Evolutionary conservation across 2,888 invertebrate genomes (phyloP), one percentile per base, ranked within the genome.

Genomic region (Andricus curvator): DNA sequence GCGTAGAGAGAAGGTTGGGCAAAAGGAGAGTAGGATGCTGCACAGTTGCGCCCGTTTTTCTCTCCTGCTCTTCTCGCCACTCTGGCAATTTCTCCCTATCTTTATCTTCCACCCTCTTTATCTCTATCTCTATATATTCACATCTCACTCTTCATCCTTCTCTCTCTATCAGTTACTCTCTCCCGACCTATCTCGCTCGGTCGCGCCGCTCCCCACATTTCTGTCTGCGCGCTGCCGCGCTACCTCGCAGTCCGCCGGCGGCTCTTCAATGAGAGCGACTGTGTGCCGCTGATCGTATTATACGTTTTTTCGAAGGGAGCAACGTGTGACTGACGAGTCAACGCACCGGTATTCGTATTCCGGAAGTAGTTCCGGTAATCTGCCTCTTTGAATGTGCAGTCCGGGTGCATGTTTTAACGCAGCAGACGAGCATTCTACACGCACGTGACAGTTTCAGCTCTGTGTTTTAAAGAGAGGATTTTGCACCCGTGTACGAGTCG

Each of bases 231-330:
- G 82, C 81, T 85, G 81, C 84, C 84, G 86, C 86, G 82, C 81
- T 85, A 82, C 84, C 88, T 89, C 89, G 86, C 91, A 91, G 91
- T 91, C 88, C 86, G 89, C 91, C 91, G 90, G 89, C 90, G 89
- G 90, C 91, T 90, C 89, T 90, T 89, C 87, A 85, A 89, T 86
- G 88, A 88, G 88, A 88, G 86, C 83, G 89, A 90, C 88, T 79
- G 76, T 77, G 41, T 51, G 29, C 78, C 74, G 62, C 37, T 64
- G 62, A 68, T 80, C 80, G 68, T 78, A 76, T 65, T 76, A 76
- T 48, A 48, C 48, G 48, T 3, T 79, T 79, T 68, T 70, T 48
- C 33, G 22, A 79, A 51, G 64, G 33, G 29, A 25, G 41, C 37
- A 62, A 70, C 79, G 60, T 76, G 66, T 78, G 60, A 68, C 77